Evolutionary conservation across 2,888 invertebrate genomes (phyloP).

Genomic region (Xestia xanthographa): DNA sequence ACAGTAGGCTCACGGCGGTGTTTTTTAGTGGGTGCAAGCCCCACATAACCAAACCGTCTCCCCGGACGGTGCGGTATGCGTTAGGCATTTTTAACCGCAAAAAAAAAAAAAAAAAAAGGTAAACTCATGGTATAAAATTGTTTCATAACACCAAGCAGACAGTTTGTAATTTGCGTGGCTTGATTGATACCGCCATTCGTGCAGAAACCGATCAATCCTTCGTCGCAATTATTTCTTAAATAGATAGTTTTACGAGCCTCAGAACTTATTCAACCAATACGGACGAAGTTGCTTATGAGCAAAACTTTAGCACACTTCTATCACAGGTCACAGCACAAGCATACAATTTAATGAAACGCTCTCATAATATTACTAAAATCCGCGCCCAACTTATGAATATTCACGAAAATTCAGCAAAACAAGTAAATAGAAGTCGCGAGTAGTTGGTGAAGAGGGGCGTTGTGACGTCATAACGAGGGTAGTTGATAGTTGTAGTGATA

Average conservation of each 20-base stretch:
- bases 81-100: no score
- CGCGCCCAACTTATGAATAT: slow-evolving; percentile 45
- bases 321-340: slow-evolving; percentile 23
- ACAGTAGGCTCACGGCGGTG: no score
- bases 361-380: slow-evolving; percentile 33
- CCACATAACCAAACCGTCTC: no score
- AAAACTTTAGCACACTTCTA: slow-evolving; percentile 30
- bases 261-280: slow-evolving; percentile 1
- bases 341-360: slow-evolving; percentile 41
- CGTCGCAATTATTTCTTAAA: neutral
- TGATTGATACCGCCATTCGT: neutral
- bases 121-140: neutral
- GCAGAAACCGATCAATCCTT: neutral
- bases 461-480: slow-evolving; percentile 68
- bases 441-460: slow-evolving; percentile 46
- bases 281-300: neutral
- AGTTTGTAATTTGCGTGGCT: neutral
- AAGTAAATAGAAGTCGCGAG: slow-evolving; percentile 49
- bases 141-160: neutral
- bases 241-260: neutral
- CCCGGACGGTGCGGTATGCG: no score
- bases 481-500: slow-evolving; percentile 67
- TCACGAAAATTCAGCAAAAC: slow-evolving; percentile 55
- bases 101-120: no score
- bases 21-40: no score